These are phyloP conservation scores for Alexandromys fortis DNA, from an alignment of 2,113 vertebrate species.

Conservation along the genomic window DNA sequence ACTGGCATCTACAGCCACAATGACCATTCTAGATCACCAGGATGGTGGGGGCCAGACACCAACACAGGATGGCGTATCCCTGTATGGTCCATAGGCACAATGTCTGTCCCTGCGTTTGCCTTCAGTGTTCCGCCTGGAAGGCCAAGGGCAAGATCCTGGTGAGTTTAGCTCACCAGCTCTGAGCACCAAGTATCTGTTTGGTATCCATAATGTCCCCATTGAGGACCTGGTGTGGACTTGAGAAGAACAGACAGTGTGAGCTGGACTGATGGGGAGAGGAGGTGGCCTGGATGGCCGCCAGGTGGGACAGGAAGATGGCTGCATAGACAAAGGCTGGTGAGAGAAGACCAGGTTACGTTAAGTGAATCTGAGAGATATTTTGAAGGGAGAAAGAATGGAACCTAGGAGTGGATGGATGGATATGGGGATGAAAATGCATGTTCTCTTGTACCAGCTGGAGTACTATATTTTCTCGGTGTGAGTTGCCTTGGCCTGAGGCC, in stretches of 20 bases:
- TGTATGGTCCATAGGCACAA: fast-evolving
- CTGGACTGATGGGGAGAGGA: background rate
- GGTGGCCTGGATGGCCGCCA: background rate
- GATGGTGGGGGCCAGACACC: background rate
- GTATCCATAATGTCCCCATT: fast-evolving
- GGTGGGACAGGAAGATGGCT: background rate
- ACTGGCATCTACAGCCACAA: background rate
- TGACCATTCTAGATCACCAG: background rate
- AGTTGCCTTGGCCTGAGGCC: background rate
- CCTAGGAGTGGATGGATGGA: background rate
- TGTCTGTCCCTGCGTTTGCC: fast-evolving
- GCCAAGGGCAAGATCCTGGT: background rate
- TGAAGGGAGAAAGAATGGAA: background rate
- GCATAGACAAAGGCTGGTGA: fast-evolving
- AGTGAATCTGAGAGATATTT: background rate
- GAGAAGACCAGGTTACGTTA: background rate
- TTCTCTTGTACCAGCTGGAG: too few species aligned
- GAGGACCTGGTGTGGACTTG: background rate
- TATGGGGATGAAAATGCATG: background rate
- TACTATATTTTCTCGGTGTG: fast-evolving
- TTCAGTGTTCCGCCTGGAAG: background rate
- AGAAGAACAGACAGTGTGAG: fast-evolving
- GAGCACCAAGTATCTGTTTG: background rate
- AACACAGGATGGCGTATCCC: background rate
- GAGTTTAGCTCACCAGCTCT: background rate